phyloP scores from a whole-genome alignment of 2,113 vertebrate genomes.

The Sinocyclocheilus anshuiensis region DNA sequence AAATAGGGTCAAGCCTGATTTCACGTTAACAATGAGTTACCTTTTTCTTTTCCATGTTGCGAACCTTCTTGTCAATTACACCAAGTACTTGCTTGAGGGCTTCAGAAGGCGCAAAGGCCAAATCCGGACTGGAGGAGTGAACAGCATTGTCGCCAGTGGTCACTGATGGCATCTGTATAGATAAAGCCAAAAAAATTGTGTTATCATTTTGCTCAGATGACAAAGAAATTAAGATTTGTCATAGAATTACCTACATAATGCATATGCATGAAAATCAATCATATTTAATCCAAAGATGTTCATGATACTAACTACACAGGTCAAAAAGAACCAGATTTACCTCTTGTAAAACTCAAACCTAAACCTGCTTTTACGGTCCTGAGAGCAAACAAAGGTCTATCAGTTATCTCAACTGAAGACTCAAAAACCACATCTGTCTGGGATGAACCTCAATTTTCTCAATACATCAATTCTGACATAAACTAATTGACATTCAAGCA shows the following conservation, averaged over 20 bases:
- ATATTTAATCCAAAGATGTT: background rate
- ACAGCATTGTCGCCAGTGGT: conserved; percentile 84
- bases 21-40: conserved; percentile 67
- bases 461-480: background rate
- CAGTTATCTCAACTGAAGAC: background rate
- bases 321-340: background rate
- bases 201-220: background rate
- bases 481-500: background rate
- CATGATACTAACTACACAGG: background rate
- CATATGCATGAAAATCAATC: background rate
- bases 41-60: conserved; percentile 99
- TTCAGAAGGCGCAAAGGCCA: conserved; percentile 81
- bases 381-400: background rate
- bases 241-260: background rate
- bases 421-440: background rate
- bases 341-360: background rate
- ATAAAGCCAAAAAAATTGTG: background rate
- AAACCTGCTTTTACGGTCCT: background rate
- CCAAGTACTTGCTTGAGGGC: conserved; percentile 91
- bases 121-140: conserved; percentile 74
- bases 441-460: background rate
- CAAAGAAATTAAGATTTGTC: background rate
- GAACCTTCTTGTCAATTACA: conserved; percentile 94
- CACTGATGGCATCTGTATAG: conserved; percentile 90
- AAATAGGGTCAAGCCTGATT: background rate